Percentiles rank a stretch among this genome's conserved stretches.
Conservation (phyloP, 2,113 vertebrate species). For the Megalops atlanticus region DNA sequence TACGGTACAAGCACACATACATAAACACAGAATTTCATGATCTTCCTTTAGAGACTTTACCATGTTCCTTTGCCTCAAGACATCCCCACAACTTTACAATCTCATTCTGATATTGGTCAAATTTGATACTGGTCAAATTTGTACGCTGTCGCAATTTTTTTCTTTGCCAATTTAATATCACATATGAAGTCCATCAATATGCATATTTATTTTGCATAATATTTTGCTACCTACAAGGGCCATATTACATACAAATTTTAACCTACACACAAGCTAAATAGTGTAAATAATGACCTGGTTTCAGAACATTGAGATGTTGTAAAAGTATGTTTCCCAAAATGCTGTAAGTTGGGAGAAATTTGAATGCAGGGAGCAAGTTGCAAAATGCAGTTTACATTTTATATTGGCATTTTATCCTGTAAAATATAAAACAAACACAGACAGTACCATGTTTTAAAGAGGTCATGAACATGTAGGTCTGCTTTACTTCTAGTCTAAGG, state of each 20-base stretch:
- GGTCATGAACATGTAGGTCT: not conserved
- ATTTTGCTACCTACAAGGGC: not conserved
- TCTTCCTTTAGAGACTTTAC: not conserved
- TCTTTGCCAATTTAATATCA: not conserved
- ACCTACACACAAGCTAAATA: not conserved
- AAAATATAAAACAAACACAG: not conserved
- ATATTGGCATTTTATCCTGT: not conserved
- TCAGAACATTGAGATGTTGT: not conserved
- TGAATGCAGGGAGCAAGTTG: not conserved
- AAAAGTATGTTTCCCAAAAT: not conserved
- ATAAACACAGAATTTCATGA: not conserved
- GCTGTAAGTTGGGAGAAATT: not conserved
- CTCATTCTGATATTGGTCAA: not conserved
- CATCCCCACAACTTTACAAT: not conserved
- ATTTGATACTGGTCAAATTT: not conserved
- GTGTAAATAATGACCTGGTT: not conserved
- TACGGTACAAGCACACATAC: not conserved
- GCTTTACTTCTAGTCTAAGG: not conserved
- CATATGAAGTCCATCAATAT: not conserved
- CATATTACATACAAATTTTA: not conserved
- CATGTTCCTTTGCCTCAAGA: not conserved
- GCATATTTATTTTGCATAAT: too few species aligned
- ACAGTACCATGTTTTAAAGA: not conserved
- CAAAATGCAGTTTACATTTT: not conserved
- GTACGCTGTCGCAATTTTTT: not conserved